Evolutionary conservation across 2,113 vertebrate species (phyloP), one percentile per base, ranked within the genome.

Genomic region (Tauraco erythrolophus): DNA sequence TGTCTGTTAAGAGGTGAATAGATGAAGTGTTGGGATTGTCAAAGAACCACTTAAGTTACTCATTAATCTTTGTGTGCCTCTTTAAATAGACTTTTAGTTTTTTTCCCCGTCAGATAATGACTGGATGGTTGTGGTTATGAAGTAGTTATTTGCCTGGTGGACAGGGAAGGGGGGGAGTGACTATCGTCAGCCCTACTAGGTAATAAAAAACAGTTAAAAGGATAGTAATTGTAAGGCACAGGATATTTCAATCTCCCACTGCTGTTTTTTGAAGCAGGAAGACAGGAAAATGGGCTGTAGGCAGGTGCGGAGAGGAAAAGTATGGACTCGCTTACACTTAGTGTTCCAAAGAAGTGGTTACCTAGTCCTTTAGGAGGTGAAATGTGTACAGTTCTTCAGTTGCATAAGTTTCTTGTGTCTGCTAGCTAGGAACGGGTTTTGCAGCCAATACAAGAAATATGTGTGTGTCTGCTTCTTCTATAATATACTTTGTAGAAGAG

Each of bases 271-370:
- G 19, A 78, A 68, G 46, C 0, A 6, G 70, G 48, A 56, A 43
- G 18, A 54, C 2, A 23, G 25, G 12, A 68, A 69, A 61, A 65
- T 53, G 35, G 21, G 21, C n/a, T 83, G 1, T 58, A 51, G 18
- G 24, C 23, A 22, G 22, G 6, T 81, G 41, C 41, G 56, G 86
- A 37, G 65, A 81, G 33, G 11, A 81, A 65, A 19, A 43, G 9
- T 50, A n/a, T 54, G 37, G 31, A 21, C 24, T 85, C 0, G 0
- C 3, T 5, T 70, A 35, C 4, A 7, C 6, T 30, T 64, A 46
- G 11, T 31, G 19, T 54, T 84, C 56, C 10, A 50, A 68, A 50
- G 19, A 12, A 75, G 46, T n/a, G 31, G 10, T 76, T 91, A 14
- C 22, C 11, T 3, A 4, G 17, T 83, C 50, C 54, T 91, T 77